These are phyloP conservation scores for Araneus ventricosus DNA, from an alignment of 1,140 invertebrate genomes.

Conservation along the genomic window DNA sequence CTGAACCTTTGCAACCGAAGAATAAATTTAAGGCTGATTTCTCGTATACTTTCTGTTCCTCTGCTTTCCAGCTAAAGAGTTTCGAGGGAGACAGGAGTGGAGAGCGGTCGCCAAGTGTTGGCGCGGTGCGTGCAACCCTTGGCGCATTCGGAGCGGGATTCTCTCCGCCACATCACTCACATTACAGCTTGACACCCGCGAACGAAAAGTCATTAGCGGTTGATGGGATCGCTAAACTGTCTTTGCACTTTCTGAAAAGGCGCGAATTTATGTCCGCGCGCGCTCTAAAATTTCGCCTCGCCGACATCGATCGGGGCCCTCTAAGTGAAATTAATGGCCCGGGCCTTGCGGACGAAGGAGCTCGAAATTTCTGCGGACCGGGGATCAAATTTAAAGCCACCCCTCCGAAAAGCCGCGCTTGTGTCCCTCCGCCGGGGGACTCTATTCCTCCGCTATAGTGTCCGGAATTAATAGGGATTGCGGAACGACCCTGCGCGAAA, in stretches of 20 bases:
- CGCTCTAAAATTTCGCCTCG: conserved; percentile 68
- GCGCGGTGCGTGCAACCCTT: conserved; percentile 51
- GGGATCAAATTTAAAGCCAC: conserved; percentile 74
- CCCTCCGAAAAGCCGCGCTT: background rate
- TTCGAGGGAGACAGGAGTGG: background rate
- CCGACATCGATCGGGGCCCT: conserved; percentile 66
- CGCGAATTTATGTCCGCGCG: conserved; percentile 73
- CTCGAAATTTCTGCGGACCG: conserved; percentile 49
- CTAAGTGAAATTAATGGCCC: conserved; percentile 75
- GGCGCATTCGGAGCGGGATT: conserved; percentile 42
- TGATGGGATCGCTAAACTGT: conserved; percentile 75
- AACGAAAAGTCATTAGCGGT: conserved; percentile 75
- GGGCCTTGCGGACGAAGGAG: conserved; percentile 20
- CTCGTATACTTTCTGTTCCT: background rate
- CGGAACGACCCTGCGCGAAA: conserved; percentile 53
- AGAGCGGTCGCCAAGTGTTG: background rate
- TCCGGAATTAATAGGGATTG: conserved; percentile 73
- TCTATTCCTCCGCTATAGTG: conserved; percentile 53
- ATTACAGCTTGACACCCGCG: conserved; percentile 72
- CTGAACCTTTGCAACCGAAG: too few species aligned
- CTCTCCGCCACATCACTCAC: conserved; percentile 75
- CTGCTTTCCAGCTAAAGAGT: background rate
- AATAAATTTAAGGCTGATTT: too few species aligned
- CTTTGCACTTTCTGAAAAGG: conserved; percentile 74
- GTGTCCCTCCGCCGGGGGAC: conserved; percentile 18